A percentile compares a stretch with the other conserved stretches of the same genome.
phyloP scores from a whole-genome alignment of 2,797 vertebrate genomes.

The Picus viridis region DNA sequence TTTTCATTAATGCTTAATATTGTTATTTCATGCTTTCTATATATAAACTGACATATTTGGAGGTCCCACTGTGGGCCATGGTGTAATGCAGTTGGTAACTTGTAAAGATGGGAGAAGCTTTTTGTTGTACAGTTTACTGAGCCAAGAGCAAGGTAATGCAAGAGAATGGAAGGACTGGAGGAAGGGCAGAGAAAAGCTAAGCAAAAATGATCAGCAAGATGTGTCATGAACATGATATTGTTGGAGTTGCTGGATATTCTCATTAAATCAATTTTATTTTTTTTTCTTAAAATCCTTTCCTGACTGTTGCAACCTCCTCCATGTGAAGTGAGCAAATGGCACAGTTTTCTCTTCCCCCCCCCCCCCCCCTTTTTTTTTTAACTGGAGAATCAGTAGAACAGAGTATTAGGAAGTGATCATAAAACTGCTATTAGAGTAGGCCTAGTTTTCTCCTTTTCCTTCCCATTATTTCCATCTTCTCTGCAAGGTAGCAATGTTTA shows the following conservation, averaged over 20 bases:
- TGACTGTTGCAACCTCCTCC: background rate
- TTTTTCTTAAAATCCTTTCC: background rate
- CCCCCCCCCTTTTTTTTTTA: too few relatives aligned
- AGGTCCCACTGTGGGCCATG: background rate
- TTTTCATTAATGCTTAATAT: background rate
- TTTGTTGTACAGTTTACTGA: background rate
- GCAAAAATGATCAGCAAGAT: background rate
- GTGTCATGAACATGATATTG: background rate
- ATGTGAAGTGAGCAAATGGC: background rate
- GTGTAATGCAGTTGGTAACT: background rate
- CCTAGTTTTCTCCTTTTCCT: background rate
- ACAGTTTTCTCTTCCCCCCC: background rate
- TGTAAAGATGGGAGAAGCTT: background rate
- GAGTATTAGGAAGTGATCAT: background rate
- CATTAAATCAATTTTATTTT: background rate
- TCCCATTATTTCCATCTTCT: background rate
- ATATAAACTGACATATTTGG: too few relatives aligned
- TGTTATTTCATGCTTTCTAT: too few relatives aligned
- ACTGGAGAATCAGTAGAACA: background rate
- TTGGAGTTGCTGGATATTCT: background rate
- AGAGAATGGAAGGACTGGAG: background rate
- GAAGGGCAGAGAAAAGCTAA: background rate
- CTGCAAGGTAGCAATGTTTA: background rate
- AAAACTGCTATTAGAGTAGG: background rate
- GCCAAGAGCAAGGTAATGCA: background rate